A percentile compares a stretch with the other conserved stretches of the same genome.
Evolutionary conservation across 2,113 vertebrate genomes (phyloP).

Genomic region (Geococcyx californianus): DNA sequence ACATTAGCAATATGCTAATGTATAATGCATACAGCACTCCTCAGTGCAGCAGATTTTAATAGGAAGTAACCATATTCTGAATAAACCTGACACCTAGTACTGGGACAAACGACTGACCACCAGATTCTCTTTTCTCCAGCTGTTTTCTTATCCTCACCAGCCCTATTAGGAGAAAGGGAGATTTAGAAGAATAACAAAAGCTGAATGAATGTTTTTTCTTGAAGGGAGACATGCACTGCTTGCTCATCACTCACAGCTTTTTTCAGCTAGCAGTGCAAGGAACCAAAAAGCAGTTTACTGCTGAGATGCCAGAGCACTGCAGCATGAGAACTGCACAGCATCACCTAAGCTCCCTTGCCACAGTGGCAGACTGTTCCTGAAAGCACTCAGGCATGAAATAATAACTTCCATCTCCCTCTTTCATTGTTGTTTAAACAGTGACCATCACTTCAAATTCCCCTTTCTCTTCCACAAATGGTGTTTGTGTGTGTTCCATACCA

Average conservation of each 20-base stretch:
- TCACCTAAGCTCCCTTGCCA: not conserved
- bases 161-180: not conserved
- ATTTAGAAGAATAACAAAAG: constrained; percentile 29
- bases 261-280: constrained; percentile 18
- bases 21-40: not conserved
- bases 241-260: constrained; percentile 27
- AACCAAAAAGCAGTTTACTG: constrained; percentile 35
- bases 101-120: not conserved
- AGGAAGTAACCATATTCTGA: not conserved
- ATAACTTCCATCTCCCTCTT: not conserved
- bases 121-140: not conserved
- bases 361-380: fast-evolving
- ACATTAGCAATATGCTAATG: not conserved
- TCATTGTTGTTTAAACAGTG: not conserved
- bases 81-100: not conserved
- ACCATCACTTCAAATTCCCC: not conserved
- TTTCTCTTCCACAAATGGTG: not conserved
- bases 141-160: not conserved
- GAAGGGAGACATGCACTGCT: not conserved
- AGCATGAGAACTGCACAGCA: not conserved
- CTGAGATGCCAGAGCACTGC: constrained; percentile 26
- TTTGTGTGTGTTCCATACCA: not conserved
- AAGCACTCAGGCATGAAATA: not conserved
- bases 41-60: not conserved
- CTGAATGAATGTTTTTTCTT: not conserved